Percentiles rank a stretch among this genome's conserved stretches.
These are phyloP conservation scores for Pseudeuparius sepicola DNA, from an alignment of 2,888 invertebrate genomes.

Conservation along the genomic window DNA sequence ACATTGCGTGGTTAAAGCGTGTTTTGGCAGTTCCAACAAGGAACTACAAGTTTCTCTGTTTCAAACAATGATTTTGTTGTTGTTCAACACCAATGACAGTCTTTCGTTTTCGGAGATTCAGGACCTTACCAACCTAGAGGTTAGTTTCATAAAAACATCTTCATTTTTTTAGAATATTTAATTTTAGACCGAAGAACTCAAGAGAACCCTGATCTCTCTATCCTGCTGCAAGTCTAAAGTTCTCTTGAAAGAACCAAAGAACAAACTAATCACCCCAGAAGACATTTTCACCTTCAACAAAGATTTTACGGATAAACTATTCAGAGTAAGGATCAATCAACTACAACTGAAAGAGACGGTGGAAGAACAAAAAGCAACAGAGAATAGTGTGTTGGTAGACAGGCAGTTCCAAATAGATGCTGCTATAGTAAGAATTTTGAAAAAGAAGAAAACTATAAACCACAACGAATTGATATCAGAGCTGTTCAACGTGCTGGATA, in stretches of 20 bases:
- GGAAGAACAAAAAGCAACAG: constrained; percentile 87
- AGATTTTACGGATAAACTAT: constrained; percentile 90
- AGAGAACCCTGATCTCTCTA: constrained; percentile 86
- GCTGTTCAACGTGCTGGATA: constrained; percentile 90
- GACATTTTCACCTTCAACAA: constrained; percentile 71
- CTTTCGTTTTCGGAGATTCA: constrained; percentile 78
- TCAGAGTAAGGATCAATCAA: constrained; percentile 96
- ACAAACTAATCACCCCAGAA: constrained; percentile 76
- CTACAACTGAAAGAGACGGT: constrained; percentile 69
- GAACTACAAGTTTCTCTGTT: constrained; percentile 93
- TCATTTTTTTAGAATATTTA: too few relatives aligned
- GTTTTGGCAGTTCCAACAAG: constrained; percentile 77
- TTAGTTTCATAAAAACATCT: too few relatives aligned
- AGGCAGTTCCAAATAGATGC: constrained; percentile 99
- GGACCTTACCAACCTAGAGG: constrained; percentile 82
- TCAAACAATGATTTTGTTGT: constrained; percentile 83
- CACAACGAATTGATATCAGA: constrained; percentile 93
- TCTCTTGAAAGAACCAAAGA: constrained; percentile 72
- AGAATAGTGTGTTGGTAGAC: constrained; percentile 95
- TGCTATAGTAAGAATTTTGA: constrained; percentile 97
- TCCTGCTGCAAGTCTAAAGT: constrained; percentile 90
- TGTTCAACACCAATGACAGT: constrained; percentile 81
- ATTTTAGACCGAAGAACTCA: constrained; percentile 79
- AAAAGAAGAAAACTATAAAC: constrained; percentile 86
- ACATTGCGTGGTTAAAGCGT: constrained; percentile 83